Percentiles rank a stretch among this genome's conserved stretches.
Conservation (phyloP, 2,797 vertebrate genomes). For the Girardinus metallicus region DNA sequence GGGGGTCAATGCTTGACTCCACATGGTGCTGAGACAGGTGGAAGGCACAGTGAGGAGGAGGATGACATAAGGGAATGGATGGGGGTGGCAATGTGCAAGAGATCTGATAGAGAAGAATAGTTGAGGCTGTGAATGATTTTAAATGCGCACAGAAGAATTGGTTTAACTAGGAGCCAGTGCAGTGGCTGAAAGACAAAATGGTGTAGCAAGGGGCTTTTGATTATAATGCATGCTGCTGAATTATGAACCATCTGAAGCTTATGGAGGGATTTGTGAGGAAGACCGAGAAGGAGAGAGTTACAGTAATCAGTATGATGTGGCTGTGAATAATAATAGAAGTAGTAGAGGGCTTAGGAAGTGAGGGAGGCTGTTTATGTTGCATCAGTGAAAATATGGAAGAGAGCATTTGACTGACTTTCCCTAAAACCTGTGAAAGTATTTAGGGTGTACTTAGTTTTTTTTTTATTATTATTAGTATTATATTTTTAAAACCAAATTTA, state of each 20-base stretch:
- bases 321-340: background rate
- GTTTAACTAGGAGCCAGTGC: background rate
- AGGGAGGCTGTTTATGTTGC: background rate
- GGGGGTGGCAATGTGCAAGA: background rate
- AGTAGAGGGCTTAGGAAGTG: background rate
- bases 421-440: background rate
- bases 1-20: background rate
- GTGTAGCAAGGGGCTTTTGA: background rate
- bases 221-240: background rate
- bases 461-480: too few relatives aligned
- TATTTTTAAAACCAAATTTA: background rate
- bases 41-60: background rate
- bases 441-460: background rate
- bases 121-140: background rate
- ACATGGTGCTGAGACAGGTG: background rate
- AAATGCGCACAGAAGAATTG: background rate
- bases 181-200: background rate
- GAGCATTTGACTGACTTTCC: background rate
- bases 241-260: conserved; percentile 1
- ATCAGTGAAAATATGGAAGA: background rate
- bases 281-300: background rate
- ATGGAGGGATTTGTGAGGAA: background rate
- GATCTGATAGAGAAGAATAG: background rate
- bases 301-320: background rate
- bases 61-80: background rate